These are phyloP conservation scores for Cyprinus carpio DNA, from an alignment of 2,113 vertebrate species.

Conservation along the genomic window DNA sequence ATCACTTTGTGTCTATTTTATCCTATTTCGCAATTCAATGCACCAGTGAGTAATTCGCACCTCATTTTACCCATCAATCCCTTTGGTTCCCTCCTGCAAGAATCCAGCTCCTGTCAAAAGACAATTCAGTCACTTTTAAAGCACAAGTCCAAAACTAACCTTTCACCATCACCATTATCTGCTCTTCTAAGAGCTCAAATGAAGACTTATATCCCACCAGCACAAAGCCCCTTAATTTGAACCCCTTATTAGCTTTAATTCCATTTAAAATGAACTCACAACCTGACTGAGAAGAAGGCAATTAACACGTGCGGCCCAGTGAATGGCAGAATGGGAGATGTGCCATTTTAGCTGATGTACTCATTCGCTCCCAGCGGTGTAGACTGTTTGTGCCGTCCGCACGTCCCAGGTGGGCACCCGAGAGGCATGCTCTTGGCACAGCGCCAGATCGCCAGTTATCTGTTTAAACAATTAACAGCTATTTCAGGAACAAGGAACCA, in stretches of 20 bases:
- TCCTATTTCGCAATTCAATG: neutral
- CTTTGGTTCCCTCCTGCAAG: neutral
- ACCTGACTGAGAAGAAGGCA: constrained; percentile 71
- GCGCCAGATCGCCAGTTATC: constrained; percentile 74
- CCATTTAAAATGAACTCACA: constrained; percentile 70
- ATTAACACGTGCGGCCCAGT: constrained; percentile 72
- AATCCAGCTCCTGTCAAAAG: neutral
- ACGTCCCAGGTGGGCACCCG: constrained; percentile 70
- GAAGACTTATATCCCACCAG: constrained; percentile 48
- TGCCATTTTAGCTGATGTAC: constrained; percentile 65
- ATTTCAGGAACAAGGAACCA: constrained; percentile 74
- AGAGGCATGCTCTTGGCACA: constrained; percentile 72
- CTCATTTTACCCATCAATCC: neutral
- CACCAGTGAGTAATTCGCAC: neutral
- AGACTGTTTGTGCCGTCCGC: constrained; percentile 68
- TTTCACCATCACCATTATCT: constrained; percentile 42
- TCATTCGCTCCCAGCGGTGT: constrained; percentile 70
- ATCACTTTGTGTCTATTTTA: neutral
- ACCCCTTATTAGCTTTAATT: constrained; percentile 66
- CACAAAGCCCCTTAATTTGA: constrained; percentile 57
- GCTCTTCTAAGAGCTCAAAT: constrained; percentile 47
- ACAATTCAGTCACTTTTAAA: neutral
- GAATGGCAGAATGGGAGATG: constrained; percentile 69
- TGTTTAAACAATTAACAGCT: constrained; percentile 78
- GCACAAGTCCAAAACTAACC: constrained; percentile 3